Evolutionary conservation across 2,888 invertebrate species (phyloP), one percentile per base, ranked within the genome.

Genomic region (Elysia crispata): DNA sequence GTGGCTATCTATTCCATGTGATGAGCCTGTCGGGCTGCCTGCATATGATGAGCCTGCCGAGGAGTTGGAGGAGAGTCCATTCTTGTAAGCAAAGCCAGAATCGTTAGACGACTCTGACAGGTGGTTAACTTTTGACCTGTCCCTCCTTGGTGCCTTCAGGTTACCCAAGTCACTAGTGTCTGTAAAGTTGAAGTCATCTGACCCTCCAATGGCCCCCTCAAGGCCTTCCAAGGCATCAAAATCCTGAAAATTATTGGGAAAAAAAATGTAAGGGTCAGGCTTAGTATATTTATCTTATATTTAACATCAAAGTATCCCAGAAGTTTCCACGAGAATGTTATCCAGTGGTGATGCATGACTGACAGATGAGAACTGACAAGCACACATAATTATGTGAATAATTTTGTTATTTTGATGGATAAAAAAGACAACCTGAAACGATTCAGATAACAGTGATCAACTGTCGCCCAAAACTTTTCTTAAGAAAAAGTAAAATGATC

Each of bases 141-240:
- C 23, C 18, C 28, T 76, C 31, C 23, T 76, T 18, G 64, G 20
- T 28, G 54, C 76, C 28, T 72, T 62, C 60, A 64, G 62, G 57
- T 25, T 31, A 30, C 31, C 30, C 30, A 15, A 41, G 60, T 25
- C 60, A 8, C 6, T 60, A 15, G 3, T 23, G 82, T 30, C 77
- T 74, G 41, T 41, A 11, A 41, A 41, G 41, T 41, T 41, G 41
- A 41, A 41, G 41, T 41, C 41, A 20, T 81, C 84, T 28, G 81
- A 76, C 69, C 81, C 90, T 33, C 91, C 91, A 15, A 89, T 90
- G 23, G 91, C 91, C 8, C 91, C 91, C 85, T 89, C 89, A 30
- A 90, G 83, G n/a, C 88, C 89, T 83, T 89, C 90, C 81, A 84
- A 90, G 1, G 88, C 86, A 77, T 89, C 89, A 79, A 87, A 82